These are phyloP conservation scores for Heterodera carotae DNA, from an alignment of 1,140 invertebrate species.

Conservation along the genomic window DNA sequence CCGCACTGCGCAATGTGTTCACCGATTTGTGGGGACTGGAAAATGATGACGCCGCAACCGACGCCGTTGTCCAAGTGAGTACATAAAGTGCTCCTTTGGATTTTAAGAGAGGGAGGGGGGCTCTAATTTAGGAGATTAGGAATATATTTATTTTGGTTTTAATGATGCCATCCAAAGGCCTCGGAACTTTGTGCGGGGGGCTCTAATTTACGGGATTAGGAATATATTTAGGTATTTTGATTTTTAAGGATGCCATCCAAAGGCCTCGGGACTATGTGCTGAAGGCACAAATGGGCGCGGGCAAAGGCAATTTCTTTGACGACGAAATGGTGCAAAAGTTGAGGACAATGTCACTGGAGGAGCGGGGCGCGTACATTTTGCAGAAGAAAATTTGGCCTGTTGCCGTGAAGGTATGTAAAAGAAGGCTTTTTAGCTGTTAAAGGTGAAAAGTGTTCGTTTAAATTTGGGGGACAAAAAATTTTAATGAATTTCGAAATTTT, in stretches of 20 bases:
- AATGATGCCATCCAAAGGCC: too few relatives aligned
- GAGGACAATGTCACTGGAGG: slow-evolving; percentile 71
- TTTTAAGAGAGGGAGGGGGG: too few relatives aligned
- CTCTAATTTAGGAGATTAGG: too few relatives aligned
- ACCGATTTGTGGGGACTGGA: slow-evolving; percentile 86
- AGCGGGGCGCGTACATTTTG: slow-evolving; percentile 84
- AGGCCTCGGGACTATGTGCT: slow-evolving; percentile 84
- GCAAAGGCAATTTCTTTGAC: slow-evolving; percentile 82
- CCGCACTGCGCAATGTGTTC: slow-evolving; percentile 78
- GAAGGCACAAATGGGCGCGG: slow-evolving; percentile 88
- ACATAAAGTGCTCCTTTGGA: too few relatives aligned
- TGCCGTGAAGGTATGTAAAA: slow-evolving; percentile 47
- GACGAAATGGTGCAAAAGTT: slow-evolving; percentile 75
- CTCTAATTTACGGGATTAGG: too few relatives aligned
- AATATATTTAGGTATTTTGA: too few relatives aligned
- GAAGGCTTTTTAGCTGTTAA: too few relatives aligned
- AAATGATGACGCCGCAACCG: slow-evolving; percentile 51
- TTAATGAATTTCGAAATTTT: not conserved
- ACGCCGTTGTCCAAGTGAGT: slow-evolving; percentile 46
- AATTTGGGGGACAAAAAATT: too few relatives aligned
- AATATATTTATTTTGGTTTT: not conserved
- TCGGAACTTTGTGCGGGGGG: too few relatives aligned
- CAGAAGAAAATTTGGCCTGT: slow-evolving; percentile 75
- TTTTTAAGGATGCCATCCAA: slow-evolving; percentile 76
- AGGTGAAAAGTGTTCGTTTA: too few relatives aligned